Evolutionary conservation across 1,140 invertebrate genomes (phyloP).

Genomic region (Zaprionus nigranus): DNA sequence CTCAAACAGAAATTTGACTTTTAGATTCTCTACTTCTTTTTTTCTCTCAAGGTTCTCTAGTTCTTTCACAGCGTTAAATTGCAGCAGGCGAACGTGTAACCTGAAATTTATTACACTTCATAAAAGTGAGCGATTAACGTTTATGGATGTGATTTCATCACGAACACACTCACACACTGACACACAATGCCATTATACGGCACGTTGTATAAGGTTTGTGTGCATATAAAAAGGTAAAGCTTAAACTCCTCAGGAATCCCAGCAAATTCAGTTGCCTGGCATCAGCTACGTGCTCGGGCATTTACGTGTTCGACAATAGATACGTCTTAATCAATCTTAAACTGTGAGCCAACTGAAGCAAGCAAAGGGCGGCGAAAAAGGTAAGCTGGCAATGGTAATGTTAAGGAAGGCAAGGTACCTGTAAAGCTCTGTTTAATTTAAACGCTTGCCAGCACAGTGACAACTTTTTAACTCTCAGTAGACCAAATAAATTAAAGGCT

Average conservation of each 20-base stretch:
- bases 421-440: conserved; percentile 60
- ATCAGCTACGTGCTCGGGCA: conserved; percentile 57
- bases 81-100: conserved; percentile 51
- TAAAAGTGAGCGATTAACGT: conserved; percentile 82
- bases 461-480: background rate
- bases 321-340: conserved; percentile 81
- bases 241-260: conserved; percentile 28
- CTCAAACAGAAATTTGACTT: conserved; percentile 43
- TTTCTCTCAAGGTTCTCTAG: conserved; percentile 3
- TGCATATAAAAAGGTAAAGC: conserved; percentile 12
- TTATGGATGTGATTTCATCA: conserved; percentile 82
- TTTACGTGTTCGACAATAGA: conserved; percentile 76
- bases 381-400: background rate
- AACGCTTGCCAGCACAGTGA: conserved; percentile 35
- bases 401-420: conserved; percentile 15
- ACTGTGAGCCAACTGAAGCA: conserved; percentile 33
- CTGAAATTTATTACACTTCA: conserved; percentile 79
- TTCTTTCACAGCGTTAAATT: conserved; percentile 54
- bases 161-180: conserved; percentile 47
- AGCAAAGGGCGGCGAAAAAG: conserved; percentile 7
- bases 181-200: conserved; percentile 1
- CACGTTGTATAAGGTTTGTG: background rate
- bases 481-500: background rate
- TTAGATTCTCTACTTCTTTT: conserved; percentile 9
- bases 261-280: conserved; percentile 8